phyloP scores from a whole-genome alignment of 1,140 invertebrate genomes.

The Drosophila ercepeae region DNA sequence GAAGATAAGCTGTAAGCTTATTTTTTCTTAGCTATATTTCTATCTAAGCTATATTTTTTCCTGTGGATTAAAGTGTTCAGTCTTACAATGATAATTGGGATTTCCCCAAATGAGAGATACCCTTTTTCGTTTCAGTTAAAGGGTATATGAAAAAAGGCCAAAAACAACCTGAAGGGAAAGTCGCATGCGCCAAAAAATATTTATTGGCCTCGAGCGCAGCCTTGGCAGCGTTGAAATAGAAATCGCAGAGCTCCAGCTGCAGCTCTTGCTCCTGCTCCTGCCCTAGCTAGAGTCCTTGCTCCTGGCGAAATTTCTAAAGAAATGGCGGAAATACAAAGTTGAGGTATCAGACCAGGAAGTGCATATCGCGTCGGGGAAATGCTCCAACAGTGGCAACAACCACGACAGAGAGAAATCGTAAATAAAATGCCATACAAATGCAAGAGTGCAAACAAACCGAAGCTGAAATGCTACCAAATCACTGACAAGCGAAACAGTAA shows the following conservation, averaged over 20 bases:
- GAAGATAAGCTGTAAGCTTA: too few relatives aligned
- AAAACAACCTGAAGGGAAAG: constrained; percentile 25
- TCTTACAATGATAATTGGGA: background rate
- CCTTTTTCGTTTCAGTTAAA: background rate
- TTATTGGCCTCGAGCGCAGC: constrained; percentile 64
- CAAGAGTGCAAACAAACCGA: constrained; percentile 64
- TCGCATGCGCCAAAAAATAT: constrained; percentile 72
- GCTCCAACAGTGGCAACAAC: constrained; percentile 40
- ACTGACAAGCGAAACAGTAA: constrained; percentile 59
- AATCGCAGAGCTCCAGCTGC: constrained; percentile 53
- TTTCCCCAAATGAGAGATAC: constrained; percentile 1
- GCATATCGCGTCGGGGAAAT: constrained; percentile 74
- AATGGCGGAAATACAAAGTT: constrained; percentile 79
- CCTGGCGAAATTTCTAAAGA: constrained; percentile 53
- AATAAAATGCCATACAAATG: constrained; percentile 78
- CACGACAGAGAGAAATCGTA: constrained; percentile 55
- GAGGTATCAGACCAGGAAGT: constrained; percentile 77
- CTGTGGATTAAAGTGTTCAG: too few relatives aligned
- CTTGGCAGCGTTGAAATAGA: constrained; percentile 72
- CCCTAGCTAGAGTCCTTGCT: background rate
- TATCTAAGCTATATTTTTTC: too few relatives aligned
- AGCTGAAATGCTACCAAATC: constrained; percentile 58
- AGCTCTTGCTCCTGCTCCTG: constrained; percentile 9
- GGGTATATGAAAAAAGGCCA: background rate
- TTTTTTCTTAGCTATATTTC: too few relatives aligned